These are phyloP conservation scores for Scaptomyza hsui DNA, from an alignment of 1,140 invertebrate species.

Conservation along the genomic window DNA sequence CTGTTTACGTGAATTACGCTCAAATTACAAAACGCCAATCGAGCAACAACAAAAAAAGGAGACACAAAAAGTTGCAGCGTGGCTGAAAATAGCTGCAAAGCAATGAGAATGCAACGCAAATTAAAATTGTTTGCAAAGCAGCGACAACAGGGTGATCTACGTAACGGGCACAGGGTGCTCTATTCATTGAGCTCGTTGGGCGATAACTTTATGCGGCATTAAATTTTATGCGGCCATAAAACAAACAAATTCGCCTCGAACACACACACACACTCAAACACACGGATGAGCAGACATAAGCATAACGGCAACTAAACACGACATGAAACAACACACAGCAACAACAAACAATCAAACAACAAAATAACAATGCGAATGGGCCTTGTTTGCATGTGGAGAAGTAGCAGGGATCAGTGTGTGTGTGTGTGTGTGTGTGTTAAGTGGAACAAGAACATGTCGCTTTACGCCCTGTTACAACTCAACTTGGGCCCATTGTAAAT, in stretches of 20 bases:
- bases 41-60: constrained; percentile 21
- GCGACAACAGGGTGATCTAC: background rate
- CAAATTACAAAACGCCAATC: constrained; percentile 68
- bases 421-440: constrained; percentile 27
- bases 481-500: constrained; percentile 63
- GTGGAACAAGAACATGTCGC: constrained; percentile 60
- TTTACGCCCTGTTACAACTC: constrained; percentile 72
- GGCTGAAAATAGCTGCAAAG: constrained; percentile 73
- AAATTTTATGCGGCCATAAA: constrained; percentile 81
- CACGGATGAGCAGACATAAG: background rate
- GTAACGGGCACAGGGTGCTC: constrained; percentile 16
- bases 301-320: constrained; percentile 73
- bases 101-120: constrained; percentile 76
- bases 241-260: constrained; percentile 71
- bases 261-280: constrained; percentile 48
- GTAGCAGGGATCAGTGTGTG: background rate
- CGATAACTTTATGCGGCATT: constrained; percentile 81
- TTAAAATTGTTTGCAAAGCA: constrained; percentile 77
- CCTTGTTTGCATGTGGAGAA: constrained; percentile 15
- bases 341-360: constrained; percentile 45
- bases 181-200: constrained; percentile 69
- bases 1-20: constrained; percentile 75
- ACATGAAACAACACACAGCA: constrained; percentile 46
- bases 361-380: constrained; percentile 35
- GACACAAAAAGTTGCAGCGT: constrained; percentile 3